Percentiles rank a stretch among this genome's conserved stretches.
Conservation (phyloP, 2,888 invertebrate genomes). For the Resseliella maxima region DNA sequence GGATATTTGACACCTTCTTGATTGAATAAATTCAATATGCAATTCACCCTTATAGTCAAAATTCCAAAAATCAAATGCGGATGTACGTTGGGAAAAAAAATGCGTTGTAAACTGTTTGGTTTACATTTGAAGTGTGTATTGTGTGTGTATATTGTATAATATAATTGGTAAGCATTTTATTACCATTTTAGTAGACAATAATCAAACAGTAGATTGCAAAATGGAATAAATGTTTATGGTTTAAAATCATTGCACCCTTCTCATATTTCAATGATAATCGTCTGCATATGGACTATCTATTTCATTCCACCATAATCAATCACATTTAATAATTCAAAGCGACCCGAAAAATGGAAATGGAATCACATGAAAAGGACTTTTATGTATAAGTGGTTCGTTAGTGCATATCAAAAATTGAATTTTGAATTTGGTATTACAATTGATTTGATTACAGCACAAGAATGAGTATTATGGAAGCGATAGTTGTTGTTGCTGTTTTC, state of each 20-base stretch:
- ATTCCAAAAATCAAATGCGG: no score
- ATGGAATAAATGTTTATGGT: constrained; percentile 34
- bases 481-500: neutral
- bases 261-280: neutral
- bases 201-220: constrained; percentile 16
- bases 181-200: constrained; percentile 41
- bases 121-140: neutral
- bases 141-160: neutral
- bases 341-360: neutral
- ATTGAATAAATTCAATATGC: neutral
- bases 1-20: neutral
- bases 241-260: neutral
- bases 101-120: no score
- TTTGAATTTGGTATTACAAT: neutral
- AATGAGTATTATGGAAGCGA: neutral
- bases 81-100: no score
- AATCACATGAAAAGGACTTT: constrained; percentile 14
- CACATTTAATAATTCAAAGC: neutral
- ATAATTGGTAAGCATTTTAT: constrained; percentile 44
- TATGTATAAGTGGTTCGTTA: constrained; percentile 39
- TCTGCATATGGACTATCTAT: constrained; percentile 12
- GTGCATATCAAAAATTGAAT: neutral
- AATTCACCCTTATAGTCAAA: neutral
- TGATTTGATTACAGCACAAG: neutral
- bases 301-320: constrained; percentile 16